A percentile compares a stretch with the other conserved stretches of the same genome.
Conservation (phyloP, 1,140 invertebrate species). For the Pristionchus pacificus region DNA sequence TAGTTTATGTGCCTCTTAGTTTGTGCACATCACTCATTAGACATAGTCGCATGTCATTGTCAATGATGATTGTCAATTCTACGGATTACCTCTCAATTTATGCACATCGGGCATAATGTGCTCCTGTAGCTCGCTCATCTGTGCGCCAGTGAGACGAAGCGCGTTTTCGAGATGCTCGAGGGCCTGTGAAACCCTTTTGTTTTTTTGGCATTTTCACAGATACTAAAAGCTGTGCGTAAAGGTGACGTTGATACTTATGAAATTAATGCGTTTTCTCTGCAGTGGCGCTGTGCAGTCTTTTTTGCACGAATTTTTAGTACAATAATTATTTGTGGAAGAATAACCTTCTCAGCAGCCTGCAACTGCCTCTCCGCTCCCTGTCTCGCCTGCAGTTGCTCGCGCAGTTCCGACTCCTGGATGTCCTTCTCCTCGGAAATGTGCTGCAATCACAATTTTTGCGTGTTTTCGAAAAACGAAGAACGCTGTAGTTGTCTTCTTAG, state of each 20-base stretch:
- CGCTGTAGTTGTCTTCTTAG: neutral
- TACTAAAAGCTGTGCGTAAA: no score
- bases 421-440: slow-evolving; percentile 50
- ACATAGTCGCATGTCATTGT: neutral
- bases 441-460: slow-evolving; percentile 23
- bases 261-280: no score
- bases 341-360: slow-evolving; percentile 26
- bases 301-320: no score
- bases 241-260: no score
- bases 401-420: slow-evolving; percentile 45
- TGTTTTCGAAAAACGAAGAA: neutral
- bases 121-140: slow-evolving; percentile 45
- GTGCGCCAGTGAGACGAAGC: slow-evolving; percentile 42
- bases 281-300: no score
- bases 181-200: no score
- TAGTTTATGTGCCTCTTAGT: neutral
- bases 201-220: no score
- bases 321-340: no score
- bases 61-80: no score
- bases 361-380: slow-evolving; percentile 48
- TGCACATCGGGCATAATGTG: slow-evolving; percentile 48
- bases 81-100: slow-evolving; percentile 35
- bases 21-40: neutral
- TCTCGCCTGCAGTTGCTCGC: slow-evolving; percentile 45
- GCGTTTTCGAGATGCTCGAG: slow-evolving; percentile 48